Evolutionary conservation across 2,113 vertebrate species (phyloP), one percentile per base, ranked within the genome.

Genomic region (Salvelinus sp.): DNA sequence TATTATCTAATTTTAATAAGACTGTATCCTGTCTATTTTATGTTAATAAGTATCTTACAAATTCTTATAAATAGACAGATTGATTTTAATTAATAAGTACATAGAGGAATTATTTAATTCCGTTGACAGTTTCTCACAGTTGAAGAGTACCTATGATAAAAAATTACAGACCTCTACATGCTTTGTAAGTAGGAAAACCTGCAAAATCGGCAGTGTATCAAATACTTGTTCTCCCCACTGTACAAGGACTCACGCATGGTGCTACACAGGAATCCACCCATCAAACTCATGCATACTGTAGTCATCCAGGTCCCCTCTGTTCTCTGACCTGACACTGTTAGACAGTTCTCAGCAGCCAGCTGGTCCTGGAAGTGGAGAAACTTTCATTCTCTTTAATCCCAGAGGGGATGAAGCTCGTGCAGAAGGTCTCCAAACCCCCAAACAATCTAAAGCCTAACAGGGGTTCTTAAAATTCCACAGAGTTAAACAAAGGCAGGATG

Each of bases 401-500:
- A 81, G 76, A 25, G 78, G 76, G 33, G 70, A 65, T 3, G 27
- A 73, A n/a, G 67, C 60, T 74, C 85, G 73, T 84, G 81, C 82
- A 48, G 74, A 81, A 86, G 82, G 89, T 91, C 91, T 92, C 90
- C 84, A 90, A 91, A 87, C 89, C 91, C 89, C 91, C 75, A 79
- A 89, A 88, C 88, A 92, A 91, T 90, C 81, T 88, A 65, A 67
- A 69, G 74, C 66, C 73, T 80, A 58, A 72, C 76, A 74, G 74
- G 85, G 84, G 70, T 82, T 86, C 77, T 79, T 87, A 86, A 90
- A 89, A 81, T 82, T 78, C 79, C 83, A 86, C 72, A 1, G 69
- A 83, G 78, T 87, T 72, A 87, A 92, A 89, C 85, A 91, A 89
- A 87, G 83, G 83, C 75, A 76, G 76, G 83, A 84, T 68, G 68